Percentiles rank a stretch among this genome's conserved stretches.
Evolutionary conservation across 2,888 invertebrate species (phyloP).

Genomic region (Stomorhina lunata): DNA sequence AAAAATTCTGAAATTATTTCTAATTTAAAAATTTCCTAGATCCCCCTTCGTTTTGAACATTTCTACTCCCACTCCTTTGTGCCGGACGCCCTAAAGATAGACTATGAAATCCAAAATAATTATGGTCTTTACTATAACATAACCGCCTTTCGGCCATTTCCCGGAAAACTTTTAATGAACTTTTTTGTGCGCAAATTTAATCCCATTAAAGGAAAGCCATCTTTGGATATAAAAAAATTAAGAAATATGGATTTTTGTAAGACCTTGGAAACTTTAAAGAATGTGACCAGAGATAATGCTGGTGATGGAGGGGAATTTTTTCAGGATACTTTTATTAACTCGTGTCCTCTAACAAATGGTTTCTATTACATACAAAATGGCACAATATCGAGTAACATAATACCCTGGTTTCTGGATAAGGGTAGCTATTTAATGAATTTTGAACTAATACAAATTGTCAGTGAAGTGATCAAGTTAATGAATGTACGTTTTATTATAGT

Average conservation of each 20-base stretch:
- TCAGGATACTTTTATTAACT: slow-evolving; percentile 70
- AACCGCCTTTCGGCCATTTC: slow-evolving; percentile 69
- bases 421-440: slow-evolving; percentile 71
- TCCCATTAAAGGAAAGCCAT: slow-evolving; percentile 55
- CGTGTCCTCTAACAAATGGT: slow-evolving; percentile 72
- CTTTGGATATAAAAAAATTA: slow-evolving; percentile 66
- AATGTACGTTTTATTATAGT: slow-evolving; percentile 58
- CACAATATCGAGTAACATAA: slow-evolving; percentile 45
- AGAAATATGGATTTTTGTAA: slow-evolving; percentile 73
- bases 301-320: slow-evolving; percentile 55
- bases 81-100: slow-evolving; percentile 69
- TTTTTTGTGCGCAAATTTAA: slow-evolving; percentile 70
- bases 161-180: slow-evolving; percentile 72
- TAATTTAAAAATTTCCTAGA: background rate
- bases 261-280: slow-evolving; percentile 70
- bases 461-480: slow-evolving; percentile 71
- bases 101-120: slow-evolving; percentile 62
- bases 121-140: slow-evolving; percentile 69
- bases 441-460: slow-evolving; percentile 73
- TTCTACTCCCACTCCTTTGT: slow-evolving; percentile 73
- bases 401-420: slow-evolving; percentile 66
- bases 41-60: slow-evolving; percentile 66
- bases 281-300: slow-evolving; percentile 65
- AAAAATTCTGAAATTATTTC: background rate
- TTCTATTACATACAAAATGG: slow-evolving; percentile 71